These are phyloP conservation scores for Epistrophe grossulariae DNA, from an alignment of 2,888 invertebrate genomes.

Conservation along the genomic window DNA sequence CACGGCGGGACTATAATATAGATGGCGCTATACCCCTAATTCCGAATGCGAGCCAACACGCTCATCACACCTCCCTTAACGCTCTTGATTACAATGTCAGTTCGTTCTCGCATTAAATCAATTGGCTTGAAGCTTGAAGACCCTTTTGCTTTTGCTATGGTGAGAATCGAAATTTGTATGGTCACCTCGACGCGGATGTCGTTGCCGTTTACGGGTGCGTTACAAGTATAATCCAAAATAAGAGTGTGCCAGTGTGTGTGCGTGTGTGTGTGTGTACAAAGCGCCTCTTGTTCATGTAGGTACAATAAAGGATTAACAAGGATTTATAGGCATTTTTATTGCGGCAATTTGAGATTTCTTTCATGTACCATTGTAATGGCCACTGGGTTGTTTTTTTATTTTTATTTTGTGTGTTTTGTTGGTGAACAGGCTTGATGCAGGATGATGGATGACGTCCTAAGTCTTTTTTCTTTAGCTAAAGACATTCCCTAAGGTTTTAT, in stretches of 20 bases:
- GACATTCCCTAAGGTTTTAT: conserved; percentile 58
- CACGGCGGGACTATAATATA: conserved; percentile 31
- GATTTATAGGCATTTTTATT: conserved; percentile 72
- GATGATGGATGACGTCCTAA: conserved; percentile 53
- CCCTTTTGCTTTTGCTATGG: not conserved
- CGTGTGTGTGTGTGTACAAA: not conserved
- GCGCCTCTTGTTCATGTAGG: conserved; percentile 46
- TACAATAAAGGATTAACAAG: conserved; percentile 73
- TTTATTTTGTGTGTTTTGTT: not conserved
- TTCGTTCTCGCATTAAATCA: conserved; percentile 70
- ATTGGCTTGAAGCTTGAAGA: conserved; percentile 45
- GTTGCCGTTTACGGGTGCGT: conserved; percentile 22
- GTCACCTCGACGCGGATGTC: conserved; percentile 53
- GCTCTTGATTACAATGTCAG: conserved; percentile 70
- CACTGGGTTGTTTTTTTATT: not conserved
- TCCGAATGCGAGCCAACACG: conserved; percentile 57
- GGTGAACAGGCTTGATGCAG: not conserved
- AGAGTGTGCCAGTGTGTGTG: not conserved
- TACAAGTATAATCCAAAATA: conserved; percentile 31
- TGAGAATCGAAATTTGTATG: conserved; percentile 48
- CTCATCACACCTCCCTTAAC: conserved; percentile 66
- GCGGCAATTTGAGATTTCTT: conserved; percentile 66
- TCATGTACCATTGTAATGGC: conserved; percentile 54
- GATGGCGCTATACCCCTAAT: conserved; percentile 37
- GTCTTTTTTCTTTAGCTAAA: conserved; percentile 2